Evolutionary conservation across 2,888 invertebrate species (phyloP).

Genomic region (Oxytorus armatus): DNA sequence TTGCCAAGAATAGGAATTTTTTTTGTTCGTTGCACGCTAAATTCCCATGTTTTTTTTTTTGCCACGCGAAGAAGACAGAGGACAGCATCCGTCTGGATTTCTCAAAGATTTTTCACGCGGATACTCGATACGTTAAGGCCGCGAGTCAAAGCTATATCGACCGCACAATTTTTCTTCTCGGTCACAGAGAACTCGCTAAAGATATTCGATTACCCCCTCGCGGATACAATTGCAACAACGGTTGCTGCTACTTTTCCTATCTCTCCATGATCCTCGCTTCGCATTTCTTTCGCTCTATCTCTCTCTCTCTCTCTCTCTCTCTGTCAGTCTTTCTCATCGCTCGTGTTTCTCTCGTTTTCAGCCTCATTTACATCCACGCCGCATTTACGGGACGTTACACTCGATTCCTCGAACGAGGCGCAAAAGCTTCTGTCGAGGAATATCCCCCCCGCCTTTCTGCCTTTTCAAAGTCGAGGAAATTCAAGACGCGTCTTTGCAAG

Average conservation of each 20-base stretch:
- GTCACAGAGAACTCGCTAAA: conserved; percentile 59
- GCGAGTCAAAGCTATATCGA: conserved; percentile 64
- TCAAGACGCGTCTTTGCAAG: conserved; percentile 29
- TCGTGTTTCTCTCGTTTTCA: conserved; percentile 38
- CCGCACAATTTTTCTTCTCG: conserved; percentile 74
- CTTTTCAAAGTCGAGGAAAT: conserved; percentile 36
- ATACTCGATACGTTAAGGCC: conserved; percentile 71
- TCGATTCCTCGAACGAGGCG: conserved; percentile 18
- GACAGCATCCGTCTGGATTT: conserved; percentile 24
- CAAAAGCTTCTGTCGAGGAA: conserved; percentile 37
- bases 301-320: background rate
- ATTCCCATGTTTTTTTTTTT: background rate
- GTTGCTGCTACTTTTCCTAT: conserved; percentile 15
- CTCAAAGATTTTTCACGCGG: conserved; percentile 65
- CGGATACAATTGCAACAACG: conserved; percentile 72
- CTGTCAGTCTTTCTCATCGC: background rate
- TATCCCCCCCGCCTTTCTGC: too few species aligned
- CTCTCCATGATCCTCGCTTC: background rate
- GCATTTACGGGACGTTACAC: conserved; percentile 7
- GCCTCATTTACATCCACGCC: conserved; percentile 51
- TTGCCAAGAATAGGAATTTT: too few species aligned
- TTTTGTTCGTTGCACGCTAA: too few species aligned
- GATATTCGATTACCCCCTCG: conserved; percentile 74
- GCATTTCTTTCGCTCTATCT: background rate
- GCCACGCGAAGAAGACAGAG: conserved; percentile 4